phyloP scores from a whole-genome alignment of 2,888 invertebrate species.

The Philopedon plagiatum region DNA sequence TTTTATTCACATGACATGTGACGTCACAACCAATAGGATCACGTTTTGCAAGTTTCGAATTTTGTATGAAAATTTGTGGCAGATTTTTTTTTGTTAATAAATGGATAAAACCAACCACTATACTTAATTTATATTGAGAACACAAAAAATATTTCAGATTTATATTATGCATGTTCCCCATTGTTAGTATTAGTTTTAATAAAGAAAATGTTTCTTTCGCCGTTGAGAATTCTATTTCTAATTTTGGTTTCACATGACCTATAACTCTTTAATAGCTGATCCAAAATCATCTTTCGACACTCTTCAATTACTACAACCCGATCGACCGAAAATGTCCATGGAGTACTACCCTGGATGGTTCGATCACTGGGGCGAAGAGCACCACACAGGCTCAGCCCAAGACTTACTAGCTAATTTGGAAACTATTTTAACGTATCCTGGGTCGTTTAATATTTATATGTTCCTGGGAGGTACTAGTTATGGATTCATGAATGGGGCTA shows the following conservation, averaged over 20 bases:
- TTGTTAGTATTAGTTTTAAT: too few species aligned
- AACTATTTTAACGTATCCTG: slow-evolving; percentile 60
- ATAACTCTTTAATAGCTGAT: slow-evolving; percentile 45
- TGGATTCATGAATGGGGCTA: slow-evolving; percentile 72
- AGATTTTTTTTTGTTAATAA: too few species aligned
- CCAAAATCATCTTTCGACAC: slow-evolving; percentile 53
- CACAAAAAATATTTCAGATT: too few species aligned
- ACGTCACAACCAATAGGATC: too few species aligned
- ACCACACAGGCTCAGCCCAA: slow-evolving; percentile 58
- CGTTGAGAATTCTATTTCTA: neutral
- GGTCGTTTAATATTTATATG: slow-evolving; percentile 89
- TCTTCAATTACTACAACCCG: slow-evolving; percentile 68
- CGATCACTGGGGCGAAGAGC: slow-evolving; percentile 71
- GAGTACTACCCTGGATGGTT: slow-evolving; percentile 75
- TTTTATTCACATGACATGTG: too few species aligned
- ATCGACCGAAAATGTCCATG: slow-evolving; percentile 72
- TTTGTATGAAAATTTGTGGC: too few species aligned
- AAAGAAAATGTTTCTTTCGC: too few species aligned
- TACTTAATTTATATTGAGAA: too few species aligned
- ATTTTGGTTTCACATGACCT: neutral
- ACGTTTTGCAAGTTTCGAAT: too few species aligned
- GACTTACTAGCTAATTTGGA: slow-evolving; percentile 57
- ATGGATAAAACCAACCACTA: too few species aligned
- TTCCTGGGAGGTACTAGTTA: slow-evolving; percentile 94
- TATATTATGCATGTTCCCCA: too few species aligned